These are phyloP conservation scores for Bathynomus jamesi DNA, from an alignment of 1,140 invertebrate genomes.

Conservation along the genomic window DNA sequence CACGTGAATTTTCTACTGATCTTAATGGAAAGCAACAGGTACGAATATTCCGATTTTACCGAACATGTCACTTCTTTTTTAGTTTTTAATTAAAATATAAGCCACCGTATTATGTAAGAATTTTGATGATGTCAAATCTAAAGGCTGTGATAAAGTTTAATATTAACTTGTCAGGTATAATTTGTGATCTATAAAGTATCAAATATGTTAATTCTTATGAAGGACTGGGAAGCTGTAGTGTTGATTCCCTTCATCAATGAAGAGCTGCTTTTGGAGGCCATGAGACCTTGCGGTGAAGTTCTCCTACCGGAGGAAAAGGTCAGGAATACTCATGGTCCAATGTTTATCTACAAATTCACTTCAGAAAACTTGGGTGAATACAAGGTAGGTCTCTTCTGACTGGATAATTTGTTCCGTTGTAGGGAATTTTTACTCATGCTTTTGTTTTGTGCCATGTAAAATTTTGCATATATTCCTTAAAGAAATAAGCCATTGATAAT, in stretches of 20 bases:
- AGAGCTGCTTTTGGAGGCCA: constrained; percentile 63
- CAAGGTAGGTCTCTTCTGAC: constrained; percentile 34
- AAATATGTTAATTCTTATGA: not conserved
- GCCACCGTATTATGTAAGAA: no score
- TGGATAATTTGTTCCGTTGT: not conserved
- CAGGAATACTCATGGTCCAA: constrained; percentile 76
- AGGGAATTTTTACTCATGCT: no score
- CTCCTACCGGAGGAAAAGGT: constrained; percentile 63
- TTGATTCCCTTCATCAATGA: constrained; percentile 95
- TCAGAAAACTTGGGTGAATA: constrained; percentile 50
- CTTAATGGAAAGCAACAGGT: constrained; percentile 72
- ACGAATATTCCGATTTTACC: no score
- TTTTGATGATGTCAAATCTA: no score
- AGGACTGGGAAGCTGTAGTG: constrained; percentile 97
- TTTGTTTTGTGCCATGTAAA: no score
- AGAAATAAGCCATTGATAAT: no score
- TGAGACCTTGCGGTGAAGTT: constrained; percentile 58
- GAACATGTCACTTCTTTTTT: not conserved
- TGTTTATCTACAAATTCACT: constrained; percentile 66
- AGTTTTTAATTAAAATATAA: not conserved
- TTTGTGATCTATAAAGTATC: no score
- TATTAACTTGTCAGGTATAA: not conserved
- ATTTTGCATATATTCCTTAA: no score
- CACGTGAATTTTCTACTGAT: constrained; percentile 71
- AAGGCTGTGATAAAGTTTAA: no score